Evolutionary conservation across 1,140 invertebrate genomes (phyloP), one percentile per base, ranked within the genome.

Genomic region (Laupala kohalensis): DNA sequence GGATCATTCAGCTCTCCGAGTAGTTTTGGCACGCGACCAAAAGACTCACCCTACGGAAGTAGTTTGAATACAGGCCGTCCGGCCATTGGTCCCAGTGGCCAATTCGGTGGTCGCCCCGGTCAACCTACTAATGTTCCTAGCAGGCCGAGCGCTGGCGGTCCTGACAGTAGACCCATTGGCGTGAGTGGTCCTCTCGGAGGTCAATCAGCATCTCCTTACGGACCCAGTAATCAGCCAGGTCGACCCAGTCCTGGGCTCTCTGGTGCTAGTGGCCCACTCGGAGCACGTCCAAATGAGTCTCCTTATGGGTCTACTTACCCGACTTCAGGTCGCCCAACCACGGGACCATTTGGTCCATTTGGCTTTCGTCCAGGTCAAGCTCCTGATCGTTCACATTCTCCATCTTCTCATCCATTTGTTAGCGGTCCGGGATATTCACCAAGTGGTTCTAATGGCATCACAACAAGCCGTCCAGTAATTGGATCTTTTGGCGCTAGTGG

Each of bases 401-500:
- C 15, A 5, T 76, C 75, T 6, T 77, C 75, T 19, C 76, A 75
- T 69, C 77, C 78, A 25, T 78, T 69, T 2, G 73, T 75, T 72
- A 25, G 70, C 69, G 37, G 71, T 70, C 72, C 28, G 25, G 53
- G 71, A 53, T 30, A 62, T 2, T 19, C 27, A 19, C 63, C 28
- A 13, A 15, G 24, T 28, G 62, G 68, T 6, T 62, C 74, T 66
- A 68, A 29, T 24, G 64, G 64, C 23, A 23, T 25, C 26, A 37
- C 26, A n/a, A 62, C 6, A 53, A 53, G 69, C 67, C 26, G 25
- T 28, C 62, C 15, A 23, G 67, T 30, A 53, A 24, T 19, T 64
- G 30, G 67, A 25, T n/a, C 26, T 5, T 23, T 26, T 19, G n/a
- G n/a, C 12, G 15, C 29, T 64, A 27, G 70, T 2, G 53, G 53